Evolutionary conservation across 2,797 vertebrate species (phyloP), one percentile per base, ranked within the genome.

Genomic region (Perodicticus potto): DNA sequence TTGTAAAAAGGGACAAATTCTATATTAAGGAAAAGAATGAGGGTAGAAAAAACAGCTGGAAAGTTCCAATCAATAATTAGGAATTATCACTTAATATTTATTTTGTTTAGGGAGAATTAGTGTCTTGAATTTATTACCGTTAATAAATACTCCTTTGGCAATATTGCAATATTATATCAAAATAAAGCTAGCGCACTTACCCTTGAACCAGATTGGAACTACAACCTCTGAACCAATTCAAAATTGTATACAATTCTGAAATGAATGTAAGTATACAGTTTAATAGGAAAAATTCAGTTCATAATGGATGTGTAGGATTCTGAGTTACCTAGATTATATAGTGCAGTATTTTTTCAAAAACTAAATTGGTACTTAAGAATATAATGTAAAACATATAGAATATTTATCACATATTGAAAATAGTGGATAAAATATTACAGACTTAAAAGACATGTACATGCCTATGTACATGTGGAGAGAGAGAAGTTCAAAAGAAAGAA

Each of bases 1-100:
- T 86, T 84, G 0, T 34, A 63, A 78, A 23, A 23, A 91, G 7
- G 27, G 1, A 40, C 2, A 34, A 34, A 13, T 29, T 57, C 25
- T 53, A 13, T 45, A 10, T 53, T 73, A 82, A 70, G 25, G 61
- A 78, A 89, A 78, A 89, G n/a, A 80, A 61, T 23, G 1, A 53
- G 14, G 8, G 0, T 43, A 57, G 23, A 72, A 89, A 69, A 29
- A 63, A 34, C 8, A 76, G n/a, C 17, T 57, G 76, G 45, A 92
- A 49, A 90, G 19, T 86, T 92, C 10, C n/a, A 86, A 78, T 27
- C 85, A 17, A n/a, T 27, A 78, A 70, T 80, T 87, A 94, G 6
- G 11, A 93, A 82, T 57, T 63, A 86, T 55, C 27, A 57, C 55
- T 73, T 70, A 65, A 32, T 67, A 12, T 72, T 53, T 81, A 53